Base-by-base conservation (phyloP, 1,140 invertebrate genomes). In the Zelostemma sp. region DNA sequence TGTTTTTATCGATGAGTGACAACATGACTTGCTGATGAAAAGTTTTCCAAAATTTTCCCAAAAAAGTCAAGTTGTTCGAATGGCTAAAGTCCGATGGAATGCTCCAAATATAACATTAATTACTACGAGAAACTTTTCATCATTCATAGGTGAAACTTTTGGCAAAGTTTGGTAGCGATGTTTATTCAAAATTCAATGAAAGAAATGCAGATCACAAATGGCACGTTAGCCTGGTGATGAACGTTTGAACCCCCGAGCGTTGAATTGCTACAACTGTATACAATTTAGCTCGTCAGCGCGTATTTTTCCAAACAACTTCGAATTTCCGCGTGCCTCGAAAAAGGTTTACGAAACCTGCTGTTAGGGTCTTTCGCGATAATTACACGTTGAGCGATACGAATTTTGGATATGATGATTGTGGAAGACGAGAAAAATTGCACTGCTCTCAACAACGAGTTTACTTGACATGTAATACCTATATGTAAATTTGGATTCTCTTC, bases 401-500 rank as follows among this genome's bases (percentile, higher is more conserved):
- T 63, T 17, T 40, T 21, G 17, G 49, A 43, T 40, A 45, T 53
- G 59, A 45, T 53, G 59, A 61, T 53, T 70, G 57, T 49, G 55
- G 46, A 64, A 60, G 57, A 64, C 67, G 50, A 64, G 60, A 46
- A 65, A 70, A 70, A 47, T 48, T 19, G 53, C 40, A 8, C 6
- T 61, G 50, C 41, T 41, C 35, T 56, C 48, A 19, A 45, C 50
- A 46, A 16, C 57, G 41, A 64, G 68, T 65, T 70, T 65, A 57
- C 50, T 69, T 64, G 67, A 65, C 61, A 60, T 57, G 67, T 70
- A 57, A 65, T 70, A 64, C 56, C 40, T 28, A 15, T 70, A 70
- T 65, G 68, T 65, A 70, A 70, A 70, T 70, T 64, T 41, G 51
- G 67, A 70, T 70, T 64, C 64, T 64, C 56, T 56, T 61, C 57